Evolutionary conservation across 2,888 invertebrate genomes (phyloP).

Genomic region (Troides helena): DNA sequence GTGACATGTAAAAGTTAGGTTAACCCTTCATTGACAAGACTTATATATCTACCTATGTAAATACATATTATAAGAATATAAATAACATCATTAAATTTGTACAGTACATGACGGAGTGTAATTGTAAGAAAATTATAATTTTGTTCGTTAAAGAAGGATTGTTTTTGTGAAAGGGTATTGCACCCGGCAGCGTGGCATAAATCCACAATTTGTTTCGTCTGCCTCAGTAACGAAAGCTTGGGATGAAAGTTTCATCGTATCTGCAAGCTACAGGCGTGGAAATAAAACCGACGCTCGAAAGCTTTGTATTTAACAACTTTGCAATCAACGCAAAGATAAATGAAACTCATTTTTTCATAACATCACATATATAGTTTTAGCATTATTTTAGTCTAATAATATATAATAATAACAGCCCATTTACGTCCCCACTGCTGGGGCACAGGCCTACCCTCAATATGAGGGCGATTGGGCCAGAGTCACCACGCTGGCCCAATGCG

Average conservation of each 20-base stretch:
- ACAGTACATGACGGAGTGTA: neutral
- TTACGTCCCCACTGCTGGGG: too few species aligned
- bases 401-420: too few species aligned
- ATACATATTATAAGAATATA: neutral
- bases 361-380: neutral
- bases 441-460: too few species aligned
- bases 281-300: conserved; percentile 54
- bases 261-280: conserved; percentile 73
- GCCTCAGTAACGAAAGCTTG: conserved; percentile 64
- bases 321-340: conserved; percentile 26
- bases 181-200: conserved; percentile 20
- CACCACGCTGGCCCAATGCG: too few species aligned
- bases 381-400: neutral
- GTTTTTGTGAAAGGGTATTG: conserved; percentile 19
- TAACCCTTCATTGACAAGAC: too few species aligned
- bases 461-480: too few species aligned
- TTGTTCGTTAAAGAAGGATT: conserved; percentile 21
- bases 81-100: neutral
- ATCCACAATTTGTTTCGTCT: conserved; percentile 57
- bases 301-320: conserved; percentile 28
- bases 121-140: conserved; percentile 12
- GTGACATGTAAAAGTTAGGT: too few species aligned
- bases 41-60: neutral
- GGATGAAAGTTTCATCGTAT: conserved; percentile 76
- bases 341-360: conserved; percentile 6